A percentile compares a stretch with the other conserved stretches of the same genome.
phyloP scores from a whole-genome alignment of 64 coral and sea anemone species.

The Montipora capricornis region DNA sequence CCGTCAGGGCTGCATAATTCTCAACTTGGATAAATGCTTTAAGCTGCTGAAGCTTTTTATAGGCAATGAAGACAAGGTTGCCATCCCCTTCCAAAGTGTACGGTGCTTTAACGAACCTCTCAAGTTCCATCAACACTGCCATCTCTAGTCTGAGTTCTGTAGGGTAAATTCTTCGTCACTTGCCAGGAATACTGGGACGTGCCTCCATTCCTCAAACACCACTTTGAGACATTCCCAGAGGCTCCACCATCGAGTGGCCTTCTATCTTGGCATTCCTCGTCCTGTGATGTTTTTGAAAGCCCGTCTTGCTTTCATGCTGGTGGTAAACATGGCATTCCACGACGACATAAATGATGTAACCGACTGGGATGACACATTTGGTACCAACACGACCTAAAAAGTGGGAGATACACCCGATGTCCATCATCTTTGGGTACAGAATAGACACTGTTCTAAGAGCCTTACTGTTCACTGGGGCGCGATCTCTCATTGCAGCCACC shows the following conservation, averaged over 20 bases:
- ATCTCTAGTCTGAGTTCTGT: slow-evolving; percentile 44
- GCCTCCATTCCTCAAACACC: no score
- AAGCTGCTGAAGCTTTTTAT: slow-evolving; percentile 13
- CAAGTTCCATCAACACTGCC: slow-evolving; percentile 47
- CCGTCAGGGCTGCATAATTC: slow-evolving; percentile 27
- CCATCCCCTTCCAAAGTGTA: no score
- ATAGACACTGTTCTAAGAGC: slow-evolving; percentile 35
- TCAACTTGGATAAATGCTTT: slow-evolving; percentile 52
- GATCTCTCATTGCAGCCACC: slow-evolving; percentile 48
- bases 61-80: no score
- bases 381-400: slow-evolving; percentile 36
- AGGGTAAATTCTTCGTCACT: background rate
- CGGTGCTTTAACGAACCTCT: slow-evolving; percentile 18
- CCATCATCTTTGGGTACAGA: slow-evolving; percentile 55
- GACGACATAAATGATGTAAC: slow-evolving; percentile 36
- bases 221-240: no score
- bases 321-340: slow-evolving; percentile 36
- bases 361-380: slow-evolving; percentile 29
- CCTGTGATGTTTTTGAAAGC: slow-evolving; percentile 21
- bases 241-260: background rate
- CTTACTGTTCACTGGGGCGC: slow-evolving; percentile 37
- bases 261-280: no score
- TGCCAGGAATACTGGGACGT: no score
- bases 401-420: slow-evolving; percentile 44
- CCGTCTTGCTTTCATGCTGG: slow-evolving; percentile 52